Percentiles rank a stretch among this genome's conserved stretches.
These are phyloP conservation scores for Poecilia latipinna DNA, from an alignment of 2,113 vertebrate species.

Conservation along the genomic window DNA sequence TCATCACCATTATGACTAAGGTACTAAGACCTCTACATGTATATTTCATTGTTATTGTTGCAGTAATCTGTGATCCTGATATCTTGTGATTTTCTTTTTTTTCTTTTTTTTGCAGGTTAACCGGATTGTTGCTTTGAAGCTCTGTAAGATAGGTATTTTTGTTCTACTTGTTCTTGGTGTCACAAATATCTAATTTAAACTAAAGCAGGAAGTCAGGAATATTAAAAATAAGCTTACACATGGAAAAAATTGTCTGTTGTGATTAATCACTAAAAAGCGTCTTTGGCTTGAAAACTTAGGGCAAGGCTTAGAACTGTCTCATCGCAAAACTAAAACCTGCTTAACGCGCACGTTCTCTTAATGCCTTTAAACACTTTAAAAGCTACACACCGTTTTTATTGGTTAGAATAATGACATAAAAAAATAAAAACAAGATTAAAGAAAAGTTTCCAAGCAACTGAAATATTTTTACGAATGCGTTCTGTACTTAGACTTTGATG, in stretches of 20 bases:
- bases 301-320: not conserved
- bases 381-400: too few relatives aligned
- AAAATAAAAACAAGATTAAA: not conserved
- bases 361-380: not conserved
- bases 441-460: not conserved
- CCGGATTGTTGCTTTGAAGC: constrained; percentile 82
- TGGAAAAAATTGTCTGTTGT: not conserved
- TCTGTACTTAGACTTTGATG: not conserved
- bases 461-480: not conserved
- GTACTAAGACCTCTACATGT: constrained; percentile 49
- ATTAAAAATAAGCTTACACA: not conserved
- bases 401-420: not conserved
- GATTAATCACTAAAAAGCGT: too few relatives aligned
- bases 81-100: not conserved
- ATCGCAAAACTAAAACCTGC: not conserved
- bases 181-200: not conserved
- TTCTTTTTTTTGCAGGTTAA: constrained; percentile 83
- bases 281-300: not conserved
- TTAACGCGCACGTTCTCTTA: not conserved
- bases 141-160: constrained; percentile 86
- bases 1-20: constrained; percentile 88
- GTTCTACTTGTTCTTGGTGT: not conserved
- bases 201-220: not conserved
- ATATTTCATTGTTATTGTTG: not conserved
- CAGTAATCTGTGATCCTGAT: not conserved